Evolutionary conservation across 2,113 vertebrate genomes (phyloP).

Genomic region (Nestor notabilis): DNA sequence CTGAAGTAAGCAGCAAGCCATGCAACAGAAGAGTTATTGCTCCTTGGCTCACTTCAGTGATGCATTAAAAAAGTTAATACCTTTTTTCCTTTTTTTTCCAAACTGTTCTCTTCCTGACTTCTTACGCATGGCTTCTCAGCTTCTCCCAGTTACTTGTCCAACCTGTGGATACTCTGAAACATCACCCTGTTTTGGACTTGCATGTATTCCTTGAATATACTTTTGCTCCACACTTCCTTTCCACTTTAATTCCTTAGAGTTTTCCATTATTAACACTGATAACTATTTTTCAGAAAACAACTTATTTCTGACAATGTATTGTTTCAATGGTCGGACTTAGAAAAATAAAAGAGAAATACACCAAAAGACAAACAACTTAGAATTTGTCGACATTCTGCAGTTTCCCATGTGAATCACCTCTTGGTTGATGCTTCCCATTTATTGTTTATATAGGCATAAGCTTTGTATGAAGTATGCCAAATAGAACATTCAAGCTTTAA

Average conservation of each 20-base stretch:
- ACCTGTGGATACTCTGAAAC: not conserved
- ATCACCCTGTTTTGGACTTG: not conserved
- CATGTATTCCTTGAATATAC: not conserved
- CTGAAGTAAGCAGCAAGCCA: not conserved
- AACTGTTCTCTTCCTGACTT: not conserved
- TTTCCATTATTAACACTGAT: not conserved
- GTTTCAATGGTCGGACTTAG: not conserved
- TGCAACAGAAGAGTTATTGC: not conserved
- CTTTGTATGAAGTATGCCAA: constrained; percentile 12
- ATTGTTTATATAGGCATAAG: constrained; percentile 46
- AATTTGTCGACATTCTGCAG: constrained; percentile 29
- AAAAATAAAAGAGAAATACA: not conserved
- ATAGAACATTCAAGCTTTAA: constrained; percentile 44
- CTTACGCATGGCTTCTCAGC: not conserved
- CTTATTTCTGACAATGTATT: not conserved
- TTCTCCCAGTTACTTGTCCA: not conserved
- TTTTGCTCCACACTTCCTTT: not conserved
- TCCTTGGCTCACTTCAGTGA: not conserved
- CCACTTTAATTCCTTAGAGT: not conserved
- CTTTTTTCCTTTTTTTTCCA: not conserved
- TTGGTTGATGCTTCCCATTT: constrained; percentile 34
- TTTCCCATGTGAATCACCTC: constrained; percentile 22
- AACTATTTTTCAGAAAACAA: not conserved
- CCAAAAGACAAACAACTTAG: not conserved
- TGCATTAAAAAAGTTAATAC: not conserved